These are phyloP conservation scores for Coendou prehensilis DNA, from an alignment of 2,797 vertebrate species.

Conservation along the genomic window DNA sequence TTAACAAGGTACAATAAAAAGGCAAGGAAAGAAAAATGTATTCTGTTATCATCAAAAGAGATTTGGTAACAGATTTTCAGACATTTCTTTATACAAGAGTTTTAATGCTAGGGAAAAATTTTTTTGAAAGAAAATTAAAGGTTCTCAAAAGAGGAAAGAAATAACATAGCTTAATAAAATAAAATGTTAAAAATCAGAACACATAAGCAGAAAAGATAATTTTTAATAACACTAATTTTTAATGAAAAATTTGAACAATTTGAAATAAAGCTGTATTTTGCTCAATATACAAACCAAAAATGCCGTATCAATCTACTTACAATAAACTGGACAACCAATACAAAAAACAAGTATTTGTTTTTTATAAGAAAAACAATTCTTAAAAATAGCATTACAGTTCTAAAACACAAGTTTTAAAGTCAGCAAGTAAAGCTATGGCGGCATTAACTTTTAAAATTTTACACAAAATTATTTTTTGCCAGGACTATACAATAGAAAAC, in stretches of 20 bases:
- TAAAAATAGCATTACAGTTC: constrained; percentile 15
- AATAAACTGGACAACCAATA: constrained; percentile 38
- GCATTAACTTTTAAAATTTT: not conserved
- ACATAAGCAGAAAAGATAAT: constrained; percentile 32
- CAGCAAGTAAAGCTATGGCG: not conserved
- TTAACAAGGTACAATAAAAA: constrained; percentile 75
- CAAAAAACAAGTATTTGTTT: not conserved
- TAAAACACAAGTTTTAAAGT: constrained; percentile 28
- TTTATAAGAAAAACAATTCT: constrained; percentile 37
- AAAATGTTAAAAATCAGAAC: constrained; percentile 46
- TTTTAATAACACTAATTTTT: constrained; percentile 56
- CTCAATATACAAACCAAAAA: constrained; percentile 42
- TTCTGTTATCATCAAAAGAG: constrained; percentile 42
- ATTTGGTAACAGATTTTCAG: constrained; percentile 58
- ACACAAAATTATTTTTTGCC: constrained; percentile 12
- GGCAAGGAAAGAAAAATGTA: constrained; percentile 18
- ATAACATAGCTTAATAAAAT: constrained; percentile 40
- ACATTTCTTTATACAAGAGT: constrained; percentile 29
- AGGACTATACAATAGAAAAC: constrained; percentile 52
- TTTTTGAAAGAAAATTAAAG: constrained; percentile 30
- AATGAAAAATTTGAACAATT: constrained; percentile 55
- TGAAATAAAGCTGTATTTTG: constrained; percentile 50
- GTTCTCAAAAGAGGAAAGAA: constrained; percentile 6
- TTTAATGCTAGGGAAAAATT: constrained; percentile 7
- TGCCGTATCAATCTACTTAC: constrained; percentile 6